phyloP scores from a whole-genome alignment of 30 jellyfish, hydroid and myxozoan genomes.

The Turritopsis dohrnii region DNA sequence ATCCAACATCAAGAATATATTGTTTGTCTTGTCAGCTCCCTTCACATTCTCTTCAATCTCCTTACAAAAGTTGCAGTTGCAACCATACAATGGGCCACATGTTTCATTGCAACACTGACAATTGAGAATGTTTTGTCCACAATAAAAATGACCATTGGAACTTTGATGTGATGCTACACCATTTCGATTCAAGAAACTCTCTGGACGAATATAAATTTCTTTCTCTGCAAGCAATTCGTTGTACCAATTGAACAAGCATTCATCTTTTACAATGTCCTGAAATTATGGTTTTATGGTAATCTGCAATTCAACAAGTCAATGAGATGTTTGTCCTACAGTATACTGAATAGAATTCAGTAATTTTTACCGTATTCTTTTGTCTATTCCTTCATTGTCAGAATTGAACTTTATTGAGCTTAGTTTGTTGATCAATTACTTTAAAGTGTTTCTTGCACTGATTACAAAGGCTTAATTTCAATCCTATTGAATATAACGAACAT shows the following conservation, averaged over 20 bases:
- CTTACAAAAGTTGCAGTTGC: conserved; percentile 70
- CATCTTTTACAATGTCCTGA: conserved; percentile 18
- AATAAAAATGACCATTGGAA: conserved; percentile 72
- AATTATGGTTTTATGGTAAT: too few species aligned
- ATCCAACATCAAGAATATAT: conserved; percentile 41
- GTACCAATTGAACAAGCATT: conserved; percentile 25
- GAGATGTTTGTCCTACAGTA: too few species aligned
- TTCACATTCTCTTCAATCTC: conserved; percentile 39
- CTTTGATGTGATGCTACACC: conserved; percentile 61
- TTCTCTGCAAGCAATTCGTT: conserved; percentile 30
- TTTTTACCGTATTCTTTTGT: too few species aligned
- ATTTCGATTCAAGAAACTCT: conserved; percentile 51
- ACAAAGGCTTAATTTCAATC: too few species aligned
- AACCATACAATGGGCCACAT: conserved; percentile 85
- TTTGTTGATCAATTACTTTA: too few species aligned
- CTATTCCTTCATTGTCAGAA: too few species aligned
- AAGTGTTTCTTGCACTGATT: too few species aligned
- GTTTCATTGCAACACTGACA: conserved; percentile 72
- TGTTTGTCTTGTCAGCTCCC: conserved; percentile 36
- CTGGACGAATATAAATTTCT: conserved; percentile 37
- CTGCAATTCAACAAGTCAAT: too few species aligned
- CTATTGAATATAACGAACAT: too few species aligned
- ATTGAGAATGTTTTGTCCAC: conserved; percentile 60
- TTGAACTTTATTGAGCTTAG: too few species aligned
- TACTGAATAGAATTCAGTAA: too few species aligned